These are phyloP conservation scores for Anser cygnoides DNA, from an alignment of 2,113 vertebrate genomes.

Conservation along the genomic window DNA sequence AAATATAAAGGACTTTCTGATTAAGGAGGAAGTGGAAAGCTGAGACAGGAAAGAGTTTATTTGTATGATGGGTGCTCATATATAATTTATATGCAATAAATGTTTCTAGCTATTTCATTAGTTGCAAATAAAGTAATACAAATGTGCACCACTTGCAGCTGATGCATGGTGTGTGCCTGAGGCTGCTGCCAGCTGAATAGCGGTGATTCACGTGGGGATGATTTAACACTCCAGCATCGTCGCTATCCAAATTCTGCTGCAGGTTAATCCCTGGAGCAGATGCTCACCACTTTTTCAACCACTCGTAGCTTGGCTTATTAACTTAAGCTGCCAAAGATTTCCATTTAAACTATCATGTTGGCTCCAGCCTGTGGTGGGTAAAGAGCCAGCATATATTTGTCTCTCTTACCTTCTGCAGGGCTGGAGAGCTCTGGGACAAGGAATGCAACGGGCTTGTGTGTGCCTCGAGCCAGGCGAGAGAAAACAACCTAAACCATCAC, in stretches of 20 bases:
- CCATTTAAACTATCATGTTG: neutral
- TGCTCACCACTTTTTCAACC: conserved; percentile 4
- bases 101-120: conserved; percentile 63
- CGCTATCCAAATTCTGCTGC: conserved; percentile 32
- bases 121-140: conserved; percentile 63
- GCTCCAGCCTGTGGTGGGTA: neutral
- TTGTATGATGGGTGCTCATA: conserved; percentile 34
- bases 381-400: conserved; percentile 1
- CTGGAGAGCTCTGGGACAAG: neutral
- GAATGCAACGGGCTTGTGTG: neutral
- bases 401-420: neutral
- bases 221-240: conserved; percentile 31
- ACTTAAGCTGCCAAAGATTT: conserved; percentile 22
- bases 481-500: neutral
- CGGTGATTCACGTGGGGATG: neutral
- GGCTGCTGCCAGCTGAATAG: conserved; percentile 31
- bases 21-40: conserved; percentile 16
- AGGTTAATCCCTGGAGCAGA: conserved; percentile 38
- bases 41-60: conserved; percentile 44
- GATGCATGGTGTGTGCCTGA: conserved; percentile 1
- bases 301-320: conserved; percentile 20
- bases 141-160: conserved; percentile 46
- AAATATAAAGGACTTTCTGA: conserved; percentile 12
- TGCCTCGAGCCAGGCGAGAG: neutral
- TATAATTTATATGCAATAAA: conserved; percentile 59